A percentile compares a stretch with the other conserved stretches of the same genome.
phyloP scores from a whole-genome alignment of 2,888 invertebrate genomes.

The Phortica magna region DNA sequence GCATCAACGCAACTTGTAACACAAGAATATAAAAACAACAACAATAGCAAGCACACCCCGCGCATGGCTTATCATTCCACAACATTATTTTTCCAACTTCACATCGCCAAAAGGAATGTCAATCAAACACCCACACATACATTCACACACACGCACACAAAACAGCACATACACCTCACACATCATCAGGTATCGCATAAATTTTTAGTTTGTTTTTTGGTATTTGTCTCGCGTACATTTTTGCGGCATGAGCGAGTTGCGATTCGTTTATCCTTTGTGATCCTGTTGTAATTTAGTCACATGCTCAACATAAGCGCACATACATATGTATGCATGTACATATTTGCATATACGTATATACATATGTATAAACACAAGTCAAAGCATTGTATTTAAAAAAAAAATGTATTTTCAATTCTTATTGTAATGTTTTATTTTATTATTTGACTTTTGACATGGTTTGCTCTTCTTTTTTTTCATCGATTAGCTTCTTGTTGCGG shows the following conservation, averaged over 20 bases:
- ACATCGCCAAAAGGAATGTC: not conserved
- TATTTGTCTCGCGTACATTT: constrained; percentile 16
- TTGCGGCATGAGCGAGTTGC: constrained; percentile 4
- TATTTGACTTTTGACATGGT: constrained; percentile 56
- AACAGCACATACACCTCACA: not conserved
- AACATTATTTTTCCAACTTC: not conserved
- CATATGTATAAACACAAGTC: not conserved
- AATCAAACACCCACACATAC: not conserved
- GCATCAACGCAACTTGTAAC: not conserved
- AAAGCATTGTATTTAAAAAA: constrained; percentile 29
- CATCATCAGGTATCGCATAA: not conserved
- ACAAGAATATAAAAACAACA: not conserved
- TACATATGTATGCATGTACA: too few species aligned
- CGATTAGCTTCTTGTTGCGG: constrained; percentile 52
- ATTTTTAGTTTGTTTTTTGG: constrained; percentile 26
- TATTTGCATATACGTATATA: not conserved
- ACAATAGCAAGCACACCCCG: not conserved
- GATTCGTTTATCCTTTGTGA: constrained; percentile 32
- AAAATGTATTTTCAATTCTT: constrained; percentile 46
- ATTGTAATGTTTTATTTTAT: constrained; percentile 50
- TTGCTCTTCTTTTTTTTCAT: constrained; percentile 48
- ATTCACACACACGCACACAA: not conserved
- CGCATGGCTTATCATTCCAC: not conserved
- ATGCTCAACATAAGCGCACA: not conserved
- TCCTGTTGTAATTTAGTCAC: constrained; percentile 34